A percentile compares a stretch with the other conserved stretches of the same genome.
Conservation (phyloP, 1,140 invertebrate genomes). For the Diprion similis region DNA sequence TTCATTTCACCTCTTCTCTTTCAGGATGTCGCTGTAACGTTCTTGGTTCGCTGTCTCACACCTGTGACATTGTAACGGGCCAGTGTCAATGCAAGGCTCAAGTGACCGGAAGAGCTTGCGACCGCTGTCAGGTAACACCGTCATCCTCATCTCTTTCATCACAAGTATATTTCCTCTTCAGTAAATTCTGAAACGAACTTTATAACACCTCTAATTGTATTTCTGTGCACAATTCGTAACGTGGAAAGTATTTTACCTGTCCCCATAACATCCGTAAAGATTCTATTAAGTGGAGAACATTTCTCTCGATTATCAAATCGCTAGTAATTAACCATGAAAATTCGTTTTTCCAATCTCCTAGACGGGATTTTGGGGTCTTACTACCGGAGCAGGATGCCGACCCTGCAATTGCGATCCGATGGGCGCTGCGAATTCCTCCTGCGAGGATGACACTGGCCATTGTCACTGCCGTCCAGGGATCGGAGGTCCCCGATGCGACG, state of each 20-base stretch:
- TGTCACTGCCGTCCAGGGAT: conserved; percentile 89
- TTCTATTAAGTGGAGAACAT: background rate
- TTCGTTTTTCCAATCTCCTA: conserved; percentile 40
- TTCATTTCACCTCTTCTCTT: conserved; percentile 4
- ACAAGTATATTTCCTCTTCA: background rate
- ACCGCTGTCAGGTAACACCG: conserved; percentile 78
- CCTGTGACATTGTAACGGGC: conserved; percentile 87
- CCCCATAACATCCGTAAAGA: background rate
- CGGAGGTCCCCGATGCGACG: conserved; percentile 79
- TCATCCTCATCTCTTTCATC: conserved; percentile 23
- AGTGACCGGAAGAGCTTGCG: conserved; percentile 86
- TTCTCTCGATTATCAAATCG: background rate
- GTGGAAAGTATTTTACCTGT: conserved; percentile 13
- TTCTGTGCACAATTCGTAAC: conserved; percentile 15
- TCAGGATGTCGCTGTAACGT: conserved; percentile 78
- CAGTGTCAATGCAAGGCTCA: conserved; percentile 87
- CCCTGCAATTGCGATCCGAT: conserved; percentile 77
- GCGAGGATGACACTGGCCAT: conserved; percentile 78
- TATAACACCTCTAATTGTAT: conserved; percentile 9
- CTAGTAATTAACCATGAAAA: background rate
- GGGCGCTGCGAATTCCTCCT: conserved; percentile 75
- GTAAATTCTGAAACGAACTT: background rate
- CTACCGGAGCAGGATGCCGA: conserved; percentile 70
- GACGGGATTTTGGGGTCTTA: conserved; percentile 80
- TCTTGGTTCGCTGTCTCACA: conserved; percentile 72